phyloP scores from a whole-genome alignment of 2,113 vertebrate genomes.

The Oncorhynchus gorbuscha region DNA sequence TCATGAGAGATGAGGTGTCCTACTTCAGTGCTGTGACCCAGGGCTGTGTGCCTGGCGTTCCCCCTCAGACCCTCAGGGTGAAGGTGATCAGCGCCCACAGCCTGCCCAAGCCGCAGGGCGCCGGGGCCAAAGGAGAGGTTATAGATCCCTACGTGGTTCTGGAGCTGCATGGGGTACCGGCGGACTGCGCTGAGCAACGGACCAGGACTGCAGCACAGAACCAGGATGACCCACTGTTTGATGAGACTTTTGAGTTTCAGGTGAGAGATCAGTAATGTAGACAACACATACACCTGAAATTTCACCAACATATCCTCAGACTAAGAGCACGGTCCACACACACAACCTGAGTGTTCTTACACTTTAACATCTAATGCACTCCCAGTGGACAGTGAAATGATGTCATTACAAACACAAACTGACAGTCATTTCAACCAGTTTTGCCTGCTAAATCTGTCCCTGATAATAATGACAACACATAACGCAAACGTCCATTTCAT shows the following conservation, averaged over 20 bases:
- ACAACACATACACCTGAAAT: too few relatives aligned
- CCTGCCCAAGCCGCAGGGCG: constrained; percentile 95
- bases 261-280: constrained; percentile 37
- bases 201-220: constrained; percentile 95
- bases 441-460: too few relatives aligned
- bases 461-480: too few relatives aligned
- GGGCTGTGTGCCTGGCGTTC: constrained; percentile 90
- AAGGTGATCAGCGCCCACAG: constrained; percentile 97
- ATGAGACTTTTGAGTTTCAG: constrained; percentile 97
- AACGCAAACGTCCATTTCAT: too few relatives aligned
- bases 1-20: constrained; percentile 95
- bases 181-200: constrained; percentile 91
- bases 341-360: neutral
- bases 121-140: constrained; percentile 95
- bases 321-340: neutral
- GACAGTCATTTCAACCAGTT: too few relatives aligned
- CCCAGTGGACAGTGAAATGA: too few relatives aligned
- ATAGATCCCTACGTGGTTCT: constrained; percentile 96
- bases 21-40: constrained; percentile 97
- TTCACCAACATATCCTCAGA: too few relatives aligned
- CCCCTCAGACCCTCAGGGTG: constrained; percentile 88
- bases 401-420: too few relatives aligned
- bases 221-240: constrained; percentile 94
- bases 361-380: neutral
- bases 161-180: constrained; percentile 94